Percentiles rank a stretch among this genome's conserved stretches.
These are phyloP conservation scores for Cydia strobilella DNA, from an alignment of 1,140 invertebrate species.

Conservation along the genomic window DNA sequence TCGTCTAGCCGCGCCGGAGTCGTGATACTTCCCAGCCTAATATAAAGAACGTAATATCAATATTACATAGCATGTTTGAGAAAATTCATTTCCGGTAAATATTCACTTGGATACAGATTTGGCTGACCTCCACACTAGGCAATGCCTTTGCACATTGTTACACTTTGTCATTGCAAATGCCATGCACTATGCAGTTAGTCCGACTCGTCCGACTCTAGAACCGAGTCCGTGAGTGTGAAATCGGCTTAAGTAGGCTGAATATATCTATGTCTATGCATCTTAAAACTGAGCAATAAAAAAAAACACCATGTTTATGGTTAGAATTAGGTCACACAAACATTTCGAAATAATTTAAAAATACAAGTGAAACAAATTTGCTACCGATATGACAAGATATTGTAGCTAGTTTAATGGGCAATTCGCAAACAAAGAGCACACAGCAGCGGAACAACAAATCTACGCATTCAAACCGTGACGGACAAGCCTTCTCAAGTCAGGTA, in stretches of 20 bases:
- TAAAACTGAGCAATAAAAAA: neutral
- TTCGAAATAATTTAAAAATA: constrained; percentile 35
- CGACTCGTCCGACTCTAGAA: too few species aligned
- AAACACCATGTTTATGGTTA: constrained; percentile 48
- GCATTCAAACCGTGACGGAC: constrained; percentile 59
- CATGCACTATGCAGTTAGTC: too few species aligned
- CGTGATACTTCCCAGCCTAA: too few species aligned
- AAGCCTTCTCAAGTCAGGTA: constrained; percentile 74
- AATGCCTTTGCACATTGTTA: too few species aligned
- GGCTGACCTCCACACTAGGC: too few species aligned
- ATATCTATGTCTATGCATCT: neutral
- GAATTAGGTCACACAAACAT: constrained; percentile 44
- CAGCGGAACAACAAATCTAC: constrained; percentile 56
- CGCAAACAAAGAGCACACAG: constrained; percentile 62
- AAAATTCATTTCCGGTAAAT: too few species aligned
- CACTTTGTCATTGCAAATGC: too few species aligned
- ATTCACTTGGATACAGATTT: too few species aligned
- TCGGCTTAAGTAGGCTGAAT: neutral
- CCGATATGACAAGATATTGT: constrained; percentile 39
- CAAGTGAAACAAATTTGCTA: constrained; percentile 36
- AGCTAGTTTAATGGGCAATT: constrained; percentile 74
- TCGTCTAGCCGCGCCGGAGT: too few species aligned
- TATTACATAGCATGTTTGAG: too few species aligned
- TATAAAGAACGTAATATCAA: too few species aligned
- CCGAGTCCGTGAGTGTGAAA: neutral